Evolutionary conservation across 2,113 vertebrate species (phyloP).

Genomic region (Embiotoca jacksoni): DNA sequence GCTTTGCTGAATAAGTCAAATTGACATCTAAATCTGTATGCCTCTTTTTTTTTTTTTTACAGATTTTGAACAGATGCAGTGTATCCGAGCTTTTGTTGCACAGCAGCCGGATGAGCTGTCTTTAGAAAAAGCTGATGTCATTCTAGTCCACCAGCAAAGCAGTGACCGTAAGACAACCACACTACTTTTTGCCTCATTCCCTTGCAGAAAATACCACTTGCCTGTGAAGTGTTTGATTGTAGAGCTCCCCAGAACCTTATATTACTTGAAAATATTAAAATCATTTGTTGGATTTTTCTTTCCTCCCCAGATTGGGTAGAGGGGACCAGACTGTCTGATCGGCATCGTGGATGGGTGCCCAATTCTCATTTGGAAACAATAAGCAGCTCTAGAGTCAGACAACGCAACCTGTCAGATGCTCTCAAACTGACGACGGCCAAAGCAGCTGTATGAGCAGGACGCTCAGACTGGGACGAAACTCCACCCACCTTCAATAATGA

Average conservation of each 20-base stretch:
- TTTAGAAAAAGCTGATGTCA: conserved; percentile 94
- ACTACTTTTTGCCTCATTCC: neutral
- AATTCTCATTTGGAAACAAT: conserved; percentile 90
- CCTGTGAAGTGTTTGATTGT: neutral
- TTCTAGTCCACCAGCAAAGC: conserved; percentile 91
- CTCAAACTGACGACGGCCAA: conserved; percentile 91
- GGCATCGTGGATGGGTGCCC: conserved; percentile 93
- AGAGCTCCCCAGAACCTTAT: neutral
- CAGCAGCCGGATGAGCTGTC: conserved; percentile 95
- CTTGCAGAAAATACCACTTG: neutral
- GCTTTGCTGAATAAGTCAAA: no score
- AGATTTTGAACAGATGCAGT: conserved; percentile 94
- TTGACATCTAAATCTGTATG: no score
- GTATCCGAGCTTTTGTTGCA: conserved; percentile 89
- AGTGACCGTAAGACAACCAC: conserved; percentile 88
- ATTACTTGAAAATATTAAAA: no score
- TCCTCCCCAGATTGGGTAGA: conserved; percentile 91
- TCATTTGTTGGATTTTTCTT: conserved; percentile 1
- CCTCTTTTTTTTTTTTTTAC: conserved; percentile 6
- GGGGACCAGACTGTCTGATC: conserved; percentile 91
- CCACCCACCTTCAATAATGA: no score
- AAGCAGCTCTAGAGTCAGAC: conserved; percentile 84
- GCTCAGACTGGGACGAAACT: neutral
- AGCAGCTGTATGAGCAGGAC: conserved; percentile 69
- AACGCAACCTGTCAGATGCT: conserved; percentile 92